A percentile compares a stretch with the other conserved stretches of the same genome.
These are phyloP conservation scores for Polymixis flavicincta DNA, from an alignment of 2,888 invertebrate genomes.

Conservation along the genomic window DNA sequence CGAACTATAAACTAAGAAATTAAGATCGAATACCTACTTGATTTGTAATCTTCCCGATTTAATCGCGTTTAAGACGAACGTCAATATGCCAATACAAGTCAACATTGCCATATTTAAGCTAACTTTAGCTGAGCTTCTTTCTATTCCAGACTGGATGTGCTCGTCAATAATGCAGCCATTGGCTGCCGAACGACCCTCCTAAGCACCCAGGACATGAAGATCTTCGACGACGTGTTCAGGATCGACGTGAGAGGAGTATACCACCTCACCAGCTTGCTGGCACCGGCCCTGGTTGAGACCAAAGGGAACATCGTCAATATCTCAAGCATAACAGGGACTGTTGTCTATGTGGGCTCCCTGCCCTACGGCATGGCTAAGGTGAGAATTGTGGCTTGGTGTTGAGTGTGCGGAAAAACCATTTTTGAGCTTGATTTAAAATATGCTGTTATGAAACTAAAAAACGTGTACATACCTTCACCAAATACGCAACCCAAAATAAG, in stretches of 20 bases:
- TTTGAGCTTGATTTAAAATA: neutral
- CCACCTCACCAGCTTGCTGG: conserved; percentile 92
- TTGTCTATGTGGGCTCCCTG: conserved; percentile 95
- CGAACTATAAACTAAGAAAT: no score
- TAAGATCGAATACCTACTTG: no score
- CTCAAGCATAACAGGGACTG: conserved; percentile 92
- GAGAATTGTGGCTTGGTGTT: neutral
- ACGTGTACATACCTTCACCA: no score
- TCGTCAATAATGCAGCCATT: conserved; percentile 90
- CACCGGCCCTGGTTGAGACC: conserved; percentile 91
- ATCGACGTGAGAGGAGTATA: conserved; percentile 92
- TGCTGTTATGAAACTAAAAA: no score
- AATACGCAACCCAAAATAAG: neutral
- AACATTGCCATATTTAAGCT: no score
- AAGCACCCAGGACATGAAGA: conserved; percentile 65
- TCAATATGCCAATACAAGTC: no score
- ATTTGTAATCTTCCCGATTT: no score
- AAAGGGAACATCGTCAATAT: conserved; percentile 94
- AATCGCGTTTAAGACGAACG: no score
- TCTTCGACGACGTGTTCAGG: conserved; percentile 88
- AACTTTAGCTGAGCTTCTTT: no score
- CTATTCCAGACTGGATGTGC: conserved; percentile 56
- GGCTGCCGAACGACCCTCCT: conserved; percentile 78
- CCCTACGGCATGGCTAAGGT: conserved; percentile 97
- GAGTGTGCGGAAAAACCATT: neutral